These are phyloP conservation scores for Percopsis transmontana DNA, from an alignment of 2,113 vertebrate genomes.

Conservation along the genomic window DNA sequence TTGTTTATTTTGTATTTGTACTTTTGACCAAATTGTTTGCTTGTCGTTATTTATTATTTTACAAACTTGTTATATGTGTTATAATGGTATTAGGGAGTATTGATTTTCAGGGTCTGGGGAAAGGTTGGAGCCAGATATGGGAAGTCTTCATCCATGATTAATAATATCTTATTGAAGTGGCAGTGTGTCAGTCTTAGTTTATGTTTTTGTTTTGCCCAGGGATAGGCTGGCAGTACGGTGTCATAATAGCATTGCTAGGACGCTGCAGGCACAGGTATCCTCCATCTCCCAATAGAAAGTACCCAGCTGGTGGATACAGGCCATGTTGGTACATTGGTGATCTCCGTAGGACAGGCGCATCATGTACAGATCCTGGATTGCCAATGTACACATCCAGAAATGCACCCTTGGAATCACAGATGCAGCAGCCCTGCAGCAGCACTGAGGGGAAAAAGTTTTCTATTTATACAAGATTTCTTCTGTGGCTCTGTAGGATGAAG, in stretches of 20 bases:
- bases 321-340: constrained; percentile 3
- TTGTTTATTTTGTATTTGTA: no score
- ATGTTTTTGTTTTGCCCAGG: no score
- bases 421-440: not conserved
- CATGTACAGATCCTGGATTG: not conserved
- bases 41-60: no score
- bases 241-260: not conserved
- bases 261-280: not conserved
- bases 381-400: constrained; percentile 11
- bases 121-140: no score
- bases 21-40: no score
- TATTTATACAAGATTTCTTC: not conserved
- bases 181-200: not conserved
- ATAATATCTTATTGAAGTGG: not conserved
- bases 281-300: not conserved
- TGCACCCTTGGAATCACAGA: not conserved
- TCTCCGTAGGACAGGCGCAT: constrained; percentile 3
- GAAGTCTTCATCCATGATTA: no score
- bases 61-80: no score
- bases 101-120: no score
- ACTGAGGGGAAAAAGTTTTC: no score
- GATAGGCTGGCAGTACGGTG: not conserved
- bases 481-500: not conserved
- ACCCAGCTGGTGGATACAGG: constrained; percentile 8
- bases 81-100: no score